Conservation (phyloP, 2,797 vertebrate genomes). For the Tarsius wallacei region DNA sequence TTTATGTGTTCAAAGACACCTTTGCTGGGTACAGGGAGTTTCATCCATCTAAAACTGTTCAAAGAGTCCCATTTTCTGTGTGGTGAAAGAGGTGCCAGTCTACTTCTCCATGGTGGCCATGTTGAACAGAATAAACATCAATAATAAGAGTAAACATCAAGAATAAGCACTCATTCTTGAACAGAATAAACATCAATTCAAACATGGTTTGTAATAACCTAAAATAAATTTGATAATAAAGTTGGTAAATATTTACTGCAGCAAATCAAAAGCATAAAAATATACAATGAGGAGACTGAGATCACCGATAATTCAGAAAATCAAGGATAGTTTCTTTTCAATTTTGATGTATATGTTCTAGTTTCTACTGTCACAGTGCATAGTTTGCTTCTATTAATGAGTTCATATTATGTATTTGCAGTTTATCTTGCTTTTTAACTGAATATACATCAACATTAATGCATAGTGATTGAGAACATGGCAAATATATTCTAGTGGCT, state of each 20-base stretch:
- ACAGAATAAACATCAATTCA: neutral
- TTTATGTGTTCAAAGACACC: too few relatives aligned
- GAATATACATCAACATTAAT: neutral
- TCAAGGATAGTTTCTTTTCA: neutral
- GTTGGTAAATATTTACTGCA: neutral
- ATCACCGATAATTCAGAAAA: slow-evolving; percentile 4
- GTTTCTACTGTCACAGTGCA: neutral
- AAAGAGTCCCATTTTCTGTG: too few relatives aligned
- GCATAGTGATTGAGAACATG: neutral
- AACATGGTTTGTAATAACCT: neutral
- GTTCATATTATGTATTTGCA: neutral
- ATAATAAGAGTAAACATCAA: too few relatives aligned
- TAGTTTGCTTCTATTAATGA: slow-evolving; percentile 9
- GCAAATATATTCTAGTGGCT: neutral
- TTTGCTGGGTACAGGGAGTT: too few relatives aligned
- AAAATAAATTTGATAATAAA: neutral
- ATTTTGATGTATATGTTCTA: neutral
- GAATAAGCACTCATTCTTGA: neutral
- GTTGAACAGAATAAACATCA: too few relatives aligned
- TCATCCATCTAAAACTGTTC: too few relatives aligned
- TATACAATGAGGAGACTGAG: neutral
- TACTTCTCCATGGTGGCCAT: too few relatives aligned
- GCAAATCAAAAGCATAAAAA: slow-evolving; percentile 6
- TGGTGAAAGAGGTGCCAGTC: too few relatives aligned
- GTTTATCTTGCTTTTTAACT: neutral